These are phyloP conservation scores for Peribatodes rhomboidaria DNA, from an alignment of 2,888 invertebrate species.

Conservation along the genomic window DNA sequence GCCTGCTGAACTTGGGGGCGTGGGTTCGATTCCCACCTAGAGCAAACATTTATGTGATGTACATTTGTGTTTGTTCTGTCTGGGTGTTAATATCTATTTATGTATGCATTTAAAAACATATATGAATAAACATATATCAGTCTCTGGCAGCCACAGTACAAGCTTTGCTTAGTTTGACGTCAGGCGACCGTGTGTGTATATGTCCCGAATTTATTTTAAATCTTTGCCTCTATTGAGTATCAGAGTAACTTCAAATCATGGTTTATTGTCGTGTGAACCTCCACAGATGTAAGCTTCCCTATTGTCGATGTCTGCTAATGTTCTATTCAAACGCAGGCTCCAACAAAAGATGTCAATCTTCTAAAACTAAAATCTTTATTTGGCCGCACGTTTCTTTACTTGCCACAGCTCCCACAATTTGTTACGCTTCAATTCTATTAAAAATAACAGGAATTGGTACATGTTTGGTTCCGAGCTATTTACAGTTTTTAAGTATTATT, in stretches of 20 bases:
- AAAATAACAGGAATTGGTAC: slow-evolving; percentile 9
- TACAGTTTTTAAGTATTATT: slow-evolving; percentile 9
- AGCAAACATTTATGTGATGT: no score
- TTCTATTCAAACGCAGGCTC: slow-evolving; percentile 43
- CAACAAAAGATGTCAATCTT: slow-evolving; percentile 50
- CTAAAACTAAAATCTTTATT: slow-evolving; percentile 53
- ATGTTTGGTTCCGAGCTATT: slow-evolving; percentile 9
- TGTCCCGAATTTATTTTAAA: no score
- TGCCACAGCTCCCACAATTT: slow-evolving; percentile 40
- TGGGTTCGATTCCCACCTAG: no score
- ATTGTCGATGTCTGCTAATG: slow-evolving; percentile 60
- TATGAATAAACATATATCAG: no score
- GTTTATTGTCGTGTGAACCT: slow-evolving; percentile 73
- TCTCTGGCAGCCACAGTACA: no score
- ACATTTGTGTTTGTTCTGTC: no score
- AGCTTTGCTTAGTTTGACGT: no score
- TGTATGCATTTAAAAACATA: no score
- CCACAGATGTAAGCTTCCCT: slow-evolving; percentile 57
- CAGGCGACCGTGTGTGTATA: no score
- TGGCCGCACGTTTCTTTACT: slow-evolving; percentile 54
- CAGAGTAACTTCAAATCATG: slow-evolving; percentile 55
- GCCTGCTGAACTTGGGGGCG: no score
- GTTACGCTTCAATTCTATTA: slow-evolving; percentile 37
- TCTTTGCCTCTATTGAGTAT: slow-evolving; percentile 14
- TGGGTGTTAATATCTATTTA: no score